Conservation (phyloP, 64 coral and sea anemone genomes). For the Pocillopora damicornis region DNA sequence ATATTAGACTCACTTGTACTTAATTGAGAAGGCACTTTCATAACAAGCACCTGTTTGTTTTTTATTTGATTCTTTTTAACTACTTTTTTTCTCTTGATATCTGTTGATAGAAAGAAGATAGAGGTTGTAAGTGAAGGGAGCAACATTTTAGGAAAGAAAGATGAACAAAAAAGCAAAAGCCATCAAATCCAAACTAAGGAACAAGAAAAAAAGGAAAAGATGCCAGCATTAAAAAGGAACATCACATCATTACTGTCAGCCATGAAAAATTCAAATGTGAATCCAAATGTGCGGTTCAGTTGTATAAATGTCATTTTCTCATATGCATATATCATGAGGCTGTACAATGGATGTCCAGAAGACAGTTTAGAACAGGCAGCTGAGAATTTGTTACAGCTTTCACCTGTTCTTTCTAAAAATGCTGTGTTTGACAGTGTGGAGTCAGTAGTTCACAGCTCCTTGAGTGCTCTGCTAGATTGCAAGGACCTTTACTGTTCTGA, state of each 20-base stretch:
- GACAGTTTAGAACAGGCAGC: constrained; percentile 52
- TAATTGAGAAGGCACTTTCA: not conserved
- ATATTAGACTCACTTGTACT: not conserved
- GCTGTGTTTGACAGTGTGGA: constrained; percentile 75
- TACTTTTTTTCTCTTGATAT: not conserved
- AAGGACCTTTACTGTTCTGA: constrained; percentile 79
- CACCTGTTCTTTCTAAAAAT: constrained; percentile 72
- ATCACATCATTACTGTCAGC: constrained; percentile 57
- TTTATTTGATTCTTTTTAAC: not conserved
- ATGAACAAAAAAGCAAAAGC: not conserved
- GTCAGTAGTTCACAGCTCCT: constrained; percentile 45
- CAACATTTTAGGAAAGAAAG: not conserved
- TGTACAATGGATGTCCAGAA: constrained; percentile 83
- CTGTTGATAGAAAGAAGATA: not conserved
- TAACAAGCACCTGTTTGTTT: not conserved
- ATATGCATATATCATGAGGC: constrained; percentile 81
- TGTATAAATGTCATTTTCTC: constrained; percentile 73
- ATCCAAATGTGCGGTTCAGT: constrained; percentile 61
- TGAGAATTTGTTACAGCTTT: constrained; percentile 65
- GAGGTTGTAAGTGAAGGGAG: not conserved
- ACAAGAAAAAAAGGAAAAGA: not conserved
- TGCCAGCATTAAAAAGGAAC: constrained; percentile 59
- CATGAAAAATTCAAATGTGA: constrained; percentile 52
- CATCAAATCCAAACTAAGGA: not conserved
- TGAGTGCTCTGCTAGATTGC: constrained; percentile 42